A percentile compares a stretch with the other conserved stretches of the same genome.
Conservation (phyloP, 2,113 vertebrate genomes). For the Petrocephalus microphthalmus region DNA sequence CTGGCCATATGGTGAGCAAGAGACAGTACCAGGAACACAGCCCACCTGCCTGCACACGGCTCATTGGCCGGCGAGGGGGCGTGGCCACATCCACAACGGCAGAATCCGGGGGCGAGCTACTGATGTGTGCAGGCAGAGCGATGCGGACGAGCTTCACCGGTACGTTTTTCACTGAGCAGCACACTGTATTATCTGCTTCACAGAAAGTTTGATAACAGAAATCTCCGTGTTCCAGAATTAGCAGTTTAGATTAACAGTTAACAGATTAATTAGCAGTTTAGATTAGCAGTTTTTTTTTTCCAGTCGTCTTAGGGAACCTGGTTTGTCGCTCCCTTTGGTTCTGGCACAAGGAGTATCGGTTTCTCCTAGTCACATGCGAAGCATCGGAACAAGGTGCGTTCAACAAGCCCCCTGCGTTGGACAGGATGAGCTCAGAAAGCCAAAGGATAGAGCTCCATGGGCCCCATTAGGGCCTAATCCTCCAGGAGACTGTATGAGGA, state of each 20-base stretch:
- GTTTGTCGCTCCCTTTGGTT: neutral
- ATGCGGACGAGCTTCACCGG: slow-evolving; percentile 16
- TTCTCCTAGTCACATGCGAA: slow-evolving; percentile 30
- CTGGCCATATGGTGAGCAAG: slow-evolving; percentile 31
- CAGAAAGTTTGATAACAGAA: slow-evolving; percentile 61
- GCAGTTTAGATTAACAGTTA: slow-evolving; percentile 50
- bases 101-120: neutral
- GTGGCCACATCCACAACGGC: slow-evolving; percentile 17
- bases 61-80: slow-evolving; percentile 28
- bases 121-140: slow-evolving; percentile 19
- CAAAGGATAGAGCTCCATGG: slow-evolving; percentile 27
- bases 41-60: slow-evolving; percentile 29
- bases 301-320: slow-evolving; percentile 3
- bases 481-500: neutral
- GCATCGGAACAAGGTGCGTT: slow-evolving; percentile 32
- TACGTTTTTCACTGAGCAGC: neutral
- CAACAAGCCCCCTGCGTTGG: slow-evolving; percentile 27
- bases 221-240: slow-evolving; percentile 56
- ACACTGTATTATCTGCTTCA: slow-evolving; percentile 55
- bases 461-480: neutral
- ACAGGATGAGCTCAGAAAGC: slow-evolving; percentile 44
- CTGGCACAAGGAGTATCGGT: neutral
- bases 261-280: slow-evolving; percentile 56
- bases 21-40: slow-evolving; percentile 14
- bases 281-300: slow-evolving; percentile 35